Evolutionary conservation across 2,888 invertebrate species (phyloP), one percentile per base, ranked within the genome.

Genomic region (Sarcophaga subvicina): DNA sequence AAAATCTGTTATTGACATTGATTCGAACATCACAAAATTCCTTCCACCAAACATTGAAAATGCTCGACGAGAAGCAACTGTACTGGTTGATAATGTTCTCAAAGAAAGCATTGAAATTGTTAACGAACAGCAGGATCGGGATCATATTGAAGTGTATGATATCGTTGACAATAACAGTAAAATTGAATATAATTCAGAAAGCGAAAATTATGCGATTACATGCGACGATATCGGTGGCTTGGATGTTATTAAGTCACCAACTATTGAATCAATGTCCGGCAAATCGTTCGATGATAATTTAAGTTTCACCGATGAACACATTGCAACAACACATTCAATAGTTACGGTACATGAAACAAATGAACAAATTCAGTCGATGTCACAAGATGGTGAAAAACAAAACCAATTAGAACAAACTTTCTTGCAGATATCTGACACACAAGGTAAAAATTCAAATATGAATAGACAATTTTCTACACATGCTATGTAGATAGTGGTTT

Each of bases 201-300:
- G 93, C 90, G 93, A 93, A 80, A 92, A 93, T 87, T 93, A 92
- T 91, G 93, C 93, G 60, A 93, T 93, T 47, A 93, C 93, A 86
- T 93, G 93, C 89, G 93, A 93, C 89, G 91, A 93, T 86, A 90
- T 92, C 89, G 91, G 89, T 88, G 93, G 92, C 84, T 90, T 92
- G 86, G 92, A 93, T 90, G 91, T 93, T 82, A 91, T 93, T 86
- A 93, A 93, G 89, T 93, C 93, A 88, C 93, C 93, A 88, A 93
- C 93, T 76, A 92, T 93, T 90, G 93, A 93, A 89, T 93, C 93
- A 88, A 92, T 93, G 90, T 93, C 93, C 72, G 93, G 93, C 86
- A 93, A 92, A 91, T 93, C 93, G 85, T 93, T 93, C 88, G 93
- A 93, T 90, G 93, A 93, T 89, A 93, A 92, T 91, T 90, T 92